A percentile compares a stretch with the other conserved stretches of the same genome.
phyloP scores from a whole-genome alignment of 2,113 vertebrate genomes.

The Ailurus styani region DNA sequence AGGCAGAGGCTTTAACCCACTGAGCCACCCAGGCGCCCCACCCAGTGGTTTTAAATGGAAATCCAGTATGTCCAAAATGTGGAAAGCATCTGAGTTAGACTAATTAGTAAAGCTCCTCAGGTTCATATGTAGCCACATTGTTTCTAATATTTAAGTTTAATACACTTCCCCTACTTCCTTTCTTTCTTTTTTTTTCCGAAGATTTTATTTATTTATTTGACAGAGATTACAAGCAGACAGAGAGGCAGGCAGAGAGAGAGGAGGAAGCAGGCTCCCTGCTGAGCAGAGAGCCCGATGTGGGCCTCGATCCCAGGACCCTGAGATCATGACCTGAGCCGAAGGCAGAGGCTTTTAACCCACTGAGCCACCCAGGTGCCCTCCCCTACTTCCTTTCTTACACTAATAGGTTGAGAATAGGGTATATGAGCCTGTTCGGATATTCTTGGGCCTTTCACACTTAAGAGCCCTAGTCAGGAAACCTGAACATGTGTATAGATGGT shows the following conservation, averaged over 20 bases:
- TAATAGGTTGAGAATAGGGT: not conserved
- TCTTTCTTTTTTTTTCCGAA: not conserved
- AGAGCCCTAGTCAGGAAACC: not conserved
- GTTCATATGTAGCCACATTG: not conserved
- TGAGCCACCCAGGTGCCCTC: no score
- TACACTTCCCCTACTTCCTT: not conserved
- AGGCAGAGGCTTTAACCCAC: no score
- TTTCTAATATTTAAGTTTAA: not conserved
- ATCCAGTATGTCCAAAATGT: not conserved
- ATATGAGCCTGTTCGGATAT: not conserved
- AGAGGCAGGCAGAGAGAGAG: no score
- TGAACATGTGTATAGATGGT: not conserved
- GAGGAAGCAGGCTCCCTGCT: no score
- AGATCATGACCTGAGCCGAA: no score
- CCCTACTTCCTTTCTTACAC: not conserved
- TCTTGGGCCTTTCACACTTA: not conserved
- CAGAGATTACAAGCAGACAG: no score
- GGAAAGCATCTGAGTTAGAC: not conserved
- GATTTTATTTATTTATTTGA: no score
- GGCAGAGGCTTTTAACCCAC: no score
- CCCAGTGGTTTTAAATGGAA: constrained; percentile 32
- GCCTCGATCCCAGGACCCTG: no score
- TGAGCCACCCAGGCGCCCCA: no score
- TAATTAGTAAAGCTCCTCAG: not conserved
- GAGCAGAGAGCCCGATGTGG: no score